phyloP scores from a whole-genome alignment of 2,888 invertebrate genomes.

The Anthoptus insignis region DNA sequence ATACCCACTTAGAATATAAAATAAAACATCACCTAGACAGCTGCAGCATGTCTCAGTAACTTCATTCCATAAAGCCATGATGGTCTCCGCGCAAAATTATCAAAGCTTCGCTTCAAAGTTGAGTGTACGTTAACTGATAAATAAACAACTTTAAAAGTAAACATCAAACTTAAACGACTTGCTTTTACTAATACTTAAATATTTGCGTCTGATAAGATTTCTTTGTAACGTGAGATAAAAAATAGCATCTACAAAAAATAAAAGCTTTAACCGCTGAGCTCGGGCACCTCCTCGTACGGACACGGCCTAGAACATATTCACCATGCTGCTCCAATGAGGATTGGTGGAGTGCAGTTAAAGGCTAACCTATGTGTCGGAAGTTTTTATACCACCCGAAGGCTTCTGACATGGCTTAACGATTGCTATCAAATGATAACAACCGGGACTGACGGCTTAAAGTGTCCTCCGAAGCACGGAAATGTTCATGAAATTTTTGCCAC shows the following conservation, averaged over 20 bases:
- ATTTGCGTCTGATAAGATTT: constrained; percentile 19
- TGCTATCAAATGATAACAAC: too few species aligned
- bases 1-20: background rate
- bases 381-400: too few species aligned
- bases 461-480: too few species aligned
- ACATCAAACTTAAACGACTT: constrained; percentile 9
- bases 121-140: constrained; percentile 2
- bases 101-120: constrained; percentile 16
- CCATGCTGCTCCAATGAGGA: too few species aligned
- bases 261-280: too few species aligned
- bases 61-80: constrained; percentile 19
- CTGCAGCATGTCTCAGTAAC: constrained; percentile 47
- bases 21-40: constrained; percentile 49
- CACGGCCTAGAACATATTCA: too few species aligned
- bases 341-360: too few species aligned
- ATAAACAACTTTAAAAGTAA: constrained; percentile 13
- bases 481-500: too few species aligned
- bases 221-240: constrained; percentile 3
- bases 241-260: background rate
- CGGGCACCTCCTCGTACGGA: too few species aligned
- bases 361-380: too few species aligned
- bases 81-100: constrained; percentile 24
- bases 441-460: too few species aligned
- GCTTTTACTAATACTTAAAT: constrained; percentile 12
- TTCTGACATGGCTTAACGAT: too few species aligned